A percentile compares a stretch with the other conserved stretches of the same genome.
Conservation (phyloP, 1,140 invertebrate species). For the Platorchestia sp. region DNA sequence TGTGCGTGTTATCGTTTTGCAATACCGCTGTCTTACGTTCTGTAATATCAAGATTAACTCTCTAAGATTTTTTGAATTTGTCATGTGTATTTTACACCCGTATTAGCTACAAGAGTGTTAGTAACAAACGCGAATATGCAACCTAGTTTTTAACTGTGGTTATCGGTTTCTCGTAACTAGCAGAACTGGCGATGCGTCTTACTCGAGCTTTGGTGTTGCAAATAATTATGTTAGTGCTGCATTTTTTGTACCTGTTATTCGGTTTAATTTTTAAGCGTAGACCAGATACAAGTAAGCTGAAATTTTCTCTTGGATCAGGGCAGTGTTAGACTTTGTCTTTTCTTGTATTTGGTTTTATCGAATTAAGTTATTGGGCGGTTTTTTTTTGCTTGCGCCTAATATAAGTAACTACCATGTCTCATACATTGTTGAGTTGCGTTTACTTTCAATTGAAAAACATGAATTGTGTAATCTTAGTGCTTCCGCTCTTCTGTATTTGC, state of each 20-base stretch:
- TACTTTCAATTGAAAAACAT: no score
- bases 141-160: not conserved
- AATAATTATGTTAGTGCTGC: not conserved
- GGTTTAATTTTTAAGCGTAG: not conserved
- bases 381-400: no score
- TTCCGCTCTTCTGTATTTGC: not conserved
- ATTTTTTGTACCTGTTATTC: not conserved
- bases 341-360: not conserved
- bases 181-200: not conserved
- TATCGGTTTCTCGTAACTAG: not conserved
- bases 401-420: no score
- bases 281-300: no score
- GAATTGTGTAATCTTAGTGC: no score
- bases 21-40: not conserved
- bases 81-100: not conserved
- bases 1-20: not conserved
- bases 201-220: not conserved
- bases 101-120: not conserved
- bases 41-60: not conserved
- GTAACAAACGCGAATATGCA: not conserved
- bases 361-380: no score
- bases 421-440: no score
- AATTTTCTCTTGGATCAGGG: not conserved
- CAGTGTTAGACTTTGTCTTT: not conserved
- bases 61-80: not conserved